Base-by-base conservation (phyloP, 2,797 vertebrate species). In the Pangasius djambal region DNA sequence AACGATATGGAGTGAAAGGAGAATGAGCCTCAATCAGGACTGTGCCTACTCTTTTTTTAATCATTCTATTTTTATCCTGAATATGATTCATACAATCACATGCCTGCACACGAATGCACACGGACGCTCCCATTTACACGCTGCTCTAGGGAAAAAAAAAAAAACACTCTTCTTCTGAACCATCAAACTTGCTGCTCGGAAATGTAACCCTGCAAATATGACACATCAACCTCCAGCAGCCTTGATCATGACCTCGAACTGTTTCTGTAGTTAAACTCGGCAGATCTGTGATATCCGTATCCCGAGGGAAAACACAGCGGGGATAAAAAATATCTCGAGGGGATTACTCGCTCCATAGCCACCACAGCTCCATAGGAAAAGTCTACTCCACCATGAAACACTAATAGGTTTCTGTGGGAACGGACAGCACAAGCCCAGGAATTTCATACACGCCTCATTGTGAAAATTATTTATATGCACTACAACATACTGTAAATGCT, bases 331-430 rank as follows among this genome's bases (percentile, higher is more conserved):
- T 20, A 83, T 85, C 40, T 50, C 6, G 20, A 52, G 69, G 50
- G 67, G 55, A 85, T n/a, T n/a, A n/a, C n/a, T n/a, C n/a, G n/a
- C n/a, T n/a, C n/a, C n/a, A n/a, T n/a, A n/a, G n/a, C 52, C 82
- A 44, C 44, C 69, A 6, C 20, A n/a, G 83, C n/a, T 18, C 81
- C 4, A 25, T 3, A 37, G n/a, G 31, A n/a, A 52, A 44, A 9
- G 8, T 59, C 37, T 20, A 4, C 25, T 37, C 28, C 40, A 63
- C 28, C 59, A 67, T 25, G 10, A 86, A 8, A 28, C 3, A 6
- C 63, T 79, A 86, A 86, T 81, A 79, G 74, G 83, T 63, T 85
- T 85, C 74, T 79, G 40, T 12, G 83, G 37, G 34, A 86, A 37
- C 7, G 0, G 34, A 88, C 22, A 65, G 75, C 50, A 40, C 37